Percentiles rank a stretch among this genome's conserved stretches.
Conservation (phyloP, 2,888 invertebrate genomes). For the Lasioglossum oenotherae region DNA sequence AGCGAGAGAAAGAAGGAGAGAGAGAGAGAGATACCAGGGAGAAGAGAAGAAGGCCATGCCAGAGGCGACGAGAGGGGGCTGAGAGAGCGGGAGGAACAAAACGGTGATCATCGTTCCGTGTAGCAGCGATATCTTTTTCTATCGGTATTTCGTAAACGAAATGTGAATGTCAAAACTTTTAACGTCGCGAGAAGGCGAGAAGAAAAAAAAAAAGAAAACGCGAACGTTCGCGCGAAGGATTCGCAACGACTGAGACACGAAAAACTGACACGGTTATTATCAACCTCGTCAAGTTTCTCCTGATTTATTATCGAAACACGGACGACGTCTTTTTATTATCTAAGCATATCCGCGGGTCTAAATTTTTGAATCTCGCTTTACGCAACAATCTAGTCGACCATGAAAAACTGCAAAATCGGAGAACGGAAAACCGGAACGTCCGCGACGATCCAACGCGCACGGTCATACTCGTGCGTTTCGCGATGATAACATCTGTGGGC, state of each 20-base stretch:
- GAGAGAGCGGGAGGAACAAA: not conserved
- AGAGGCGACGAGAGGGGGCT: not conserved
- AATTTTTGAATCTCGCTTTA: conserved; percentile 52
- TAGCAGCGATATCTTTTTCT: conserved; percentile 20
- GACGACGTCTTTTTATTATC: conserved; percentile 25
- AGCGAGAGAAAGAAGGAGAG: not conserved
- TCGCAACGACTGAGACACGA: conserved; percentile 28
- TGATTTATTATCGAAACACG: conserved; percentile 18
- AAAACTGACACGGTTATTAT: not conserved
- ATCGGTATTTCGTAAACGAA: not conserved
- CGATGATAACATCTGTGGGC: conserved; percentile 6
- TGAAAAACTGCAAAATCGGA: conserved; percentile 34
- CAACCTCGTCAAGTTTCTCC: conserved; percentile 22
- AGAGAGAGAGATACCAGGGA: not conserved
- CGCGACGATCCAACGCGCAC: not conserved
- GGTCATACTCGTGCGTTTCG: conserved; percentile 7
- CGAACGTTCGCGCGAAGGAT: conserved; percentile 8
- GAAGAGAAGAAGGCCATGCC: not conserved
- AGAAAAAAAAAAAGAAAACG: conserved; percentile 16
- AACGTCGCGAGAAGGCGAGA: not conserved
- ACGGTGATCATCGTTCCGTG: conserved; percentile 12
- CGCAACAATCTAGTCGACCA: conserved; percentile 57
- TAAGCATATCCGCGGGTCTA: conserved; percentile 44
- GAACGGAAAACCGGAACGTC: conserved; percentile 15
- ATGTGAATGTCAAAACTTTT: not conserved